Conservation (phyloP, 2,888 invertebrate genomes). For the Nephrotoma flavescens region DNA sequence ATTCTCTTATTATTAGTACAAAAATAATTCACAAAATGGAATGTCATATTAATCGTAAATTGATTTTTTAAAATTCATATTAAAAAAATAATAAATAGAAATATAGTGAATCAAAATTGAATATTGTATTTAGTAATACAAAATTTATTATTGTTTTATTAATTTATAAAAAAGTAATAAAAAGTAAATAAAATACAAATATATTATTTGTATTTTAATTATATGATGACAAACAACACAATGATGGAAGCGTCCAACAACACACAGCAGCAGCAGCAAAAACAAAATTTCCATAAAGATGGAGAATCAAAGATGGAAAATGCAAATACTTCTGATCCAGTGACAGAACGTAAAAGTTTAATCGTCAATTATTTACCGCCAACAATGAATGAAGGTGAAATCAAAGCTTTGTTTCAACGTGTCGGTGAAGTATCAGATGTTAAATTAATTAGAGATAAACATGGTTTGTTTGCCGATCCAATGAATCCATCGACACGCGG, state of each 20-base stretch:
- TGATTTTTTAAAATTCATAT: not conserved
- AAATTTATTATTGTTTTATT: not conserved
- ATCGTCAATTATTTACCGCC: constrained; percentile 99
- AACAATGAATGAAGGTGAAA: constrained; percentile 99
- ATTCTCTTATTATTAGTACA: not conserved
- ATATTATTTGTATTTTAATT: not conserved
- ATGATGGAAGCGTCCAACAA: constrained; percentile 1
- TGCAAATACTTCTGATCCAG: not conserved
- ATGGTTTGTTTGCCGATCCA: constrained; percentile 55
- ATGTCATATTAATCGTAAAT: not conserved
- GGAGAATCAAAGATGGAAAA: not conserved
- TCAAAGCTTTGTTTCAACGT: constrained; percentile 91
- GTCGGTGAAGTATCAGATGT: constrained; percentile 99
- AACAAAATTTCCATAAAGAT: constrained; percentile 1
- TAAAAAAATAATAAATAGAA: not conserved
- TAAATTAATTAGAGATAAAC: constrained; percentile 98
- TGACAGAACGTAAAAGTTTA: constrained; percentile 69
- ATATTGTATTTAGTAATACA: not conserved
- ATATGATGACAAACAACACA: constrained; percentile 4
- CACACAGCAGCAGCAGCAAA: not conserved
- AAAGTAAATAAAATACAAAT: not conserved
- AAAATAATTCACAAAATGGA: not conserved
- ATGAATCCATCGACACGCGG: constrained; percentile 56
- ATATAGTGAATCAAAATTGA: not conserved
- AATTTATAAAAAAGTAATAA: not conserved